Evolutionary conservation across 2,888 invertebrate species (phyloP).

Genomic region (Eulithis prunata): DNA sequence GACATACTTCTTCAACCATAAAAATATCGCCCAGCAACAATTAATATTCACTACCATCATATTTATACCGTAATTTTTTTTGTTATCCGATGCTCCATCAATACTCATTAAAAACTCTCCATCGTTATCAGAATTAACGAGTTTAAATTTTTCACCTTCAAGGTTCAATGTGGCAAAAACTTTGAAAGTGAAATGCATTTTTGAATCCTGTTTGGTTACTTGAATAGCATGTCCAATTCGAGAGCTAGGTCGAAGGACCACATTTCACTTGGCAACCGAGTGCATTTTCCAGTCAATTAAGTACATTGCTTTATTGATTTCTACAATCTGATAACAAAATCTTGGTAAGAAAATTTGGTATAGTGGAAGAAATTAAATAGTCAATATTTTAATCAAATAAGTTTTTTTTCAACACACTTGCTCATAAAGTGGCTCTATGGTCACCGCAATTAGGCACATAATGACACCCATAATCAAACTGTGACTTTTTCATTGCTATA

Average conservation of each 20-base stretch:
- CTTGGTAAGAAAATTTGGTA: not conserved
- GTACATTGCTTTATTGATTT: conserved; percentile 25
- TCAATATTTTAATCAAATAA: too few relatives aligned
- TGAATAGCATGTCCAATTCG: conserved; percentile 48
- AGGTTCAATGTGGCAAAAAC: conserved; percentile 45
- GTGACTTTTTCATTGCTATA: too few relatives aligned
- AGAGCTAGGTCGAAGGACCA: conserved; percentile 50
- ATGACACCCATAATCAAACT: too few relatives aligned
- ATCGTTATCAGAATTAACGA: conserved; percentile 37
- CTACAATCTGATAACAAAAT: not conserved
- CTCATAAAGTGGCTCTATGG: too few relatives aligned
- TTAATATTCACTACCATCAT: not conserved
- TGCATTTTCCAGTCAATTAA: conserved; percentile 17
- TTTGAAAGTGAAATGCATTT: conserved; percentile 57
- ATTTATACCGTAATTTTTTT: conserved; percentile 1
- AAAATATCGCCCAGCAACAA: not conserved
- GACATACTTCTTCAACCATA: conserved; percentile 3
- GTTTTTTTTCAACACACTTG: too few relatives aligned
- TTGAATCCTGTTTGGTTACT: conserved; percentile 48
- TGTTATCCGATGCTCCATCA: conserved; percentile 16
- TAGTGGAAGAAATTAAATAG: too few relatives aligned
- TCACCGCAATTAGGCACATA: too few relatives aligned
- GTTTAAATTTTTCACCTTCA: conserved; percentile 28
- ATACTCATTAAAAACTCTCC: conserved; percentile 37
- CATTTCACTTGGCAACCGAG: conserved; percentile 48